Percentiles rank a stretch among this genome's conserved stretches.
Conservation (phyloP, 2,113 vertebrate genomes). For the Amazona vittata region DNA sequence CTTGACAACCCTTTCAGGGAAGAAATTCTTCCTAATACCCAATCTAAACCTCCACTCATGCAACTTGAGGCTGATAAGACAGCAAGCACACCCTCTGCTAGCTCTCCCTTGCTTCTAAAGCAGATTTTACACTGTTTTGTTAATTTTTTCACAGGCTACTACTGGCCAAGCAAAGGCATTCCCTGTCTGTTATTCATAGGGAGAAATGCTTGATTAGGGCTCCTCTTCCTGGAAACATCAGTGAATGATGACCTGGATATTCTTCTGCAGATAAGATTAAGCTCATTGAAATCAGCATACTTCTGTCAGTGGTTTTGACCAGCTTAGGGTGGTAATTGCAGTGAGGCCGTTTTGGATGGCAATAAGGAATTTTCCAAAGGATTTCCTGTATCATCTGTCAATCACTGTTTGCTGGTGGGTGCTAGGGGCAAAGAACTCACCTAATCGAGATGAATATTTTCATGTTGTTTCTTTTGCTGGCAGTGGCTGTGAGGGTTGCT, state of each 20-base stretch:
- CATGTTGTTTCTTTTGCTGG: background rate
- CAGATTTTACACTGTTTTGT: slow-evolving; percentile 1
- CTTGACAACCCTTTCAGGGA: background rate
- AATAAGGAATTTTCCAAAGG: background rate
- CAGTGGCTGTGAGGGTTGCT: background rate
- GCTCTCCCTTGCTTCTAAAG: slow-evolving; percentile 24
- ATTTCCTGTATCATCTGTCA: background rate
- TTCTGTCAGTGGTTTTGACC: slow-evolving; percentile 33
- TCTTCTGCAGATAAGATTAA: slow-evolving; percentile 53
- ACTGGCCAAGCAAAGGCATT: background rate
- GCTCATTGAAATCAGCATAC: background rate
- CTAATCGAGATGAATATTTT: background rate
- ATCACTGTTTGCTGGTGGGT: accelerated
- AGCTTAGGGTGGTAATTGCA: background rate
- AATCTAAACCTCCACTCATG: background rate
- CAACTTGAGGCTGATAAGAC: background rate
- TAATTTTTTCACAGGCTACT: slow-evolving; percentile 48
- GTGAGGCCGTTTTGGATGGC: background rate
- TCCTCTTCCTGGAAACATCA: slow-evolving; percentile 44
- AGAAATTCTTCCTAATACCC: background rate
- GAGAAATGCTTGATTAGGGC: slow-evolving; percentile 55
- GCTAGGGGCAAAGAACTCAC: background rate
- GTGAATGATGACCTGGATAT: slow-evolving; percentile 36
- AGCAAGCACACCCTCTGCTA: background rate
- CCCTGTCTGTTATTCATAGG: slow-evolving; percentile 40